A percentile compares a stretch with the other conserved stretches of the same genome.
Conservation (phyloP, 2,113 vertebrate species). For the Tylochromis polylepis region DNA sequence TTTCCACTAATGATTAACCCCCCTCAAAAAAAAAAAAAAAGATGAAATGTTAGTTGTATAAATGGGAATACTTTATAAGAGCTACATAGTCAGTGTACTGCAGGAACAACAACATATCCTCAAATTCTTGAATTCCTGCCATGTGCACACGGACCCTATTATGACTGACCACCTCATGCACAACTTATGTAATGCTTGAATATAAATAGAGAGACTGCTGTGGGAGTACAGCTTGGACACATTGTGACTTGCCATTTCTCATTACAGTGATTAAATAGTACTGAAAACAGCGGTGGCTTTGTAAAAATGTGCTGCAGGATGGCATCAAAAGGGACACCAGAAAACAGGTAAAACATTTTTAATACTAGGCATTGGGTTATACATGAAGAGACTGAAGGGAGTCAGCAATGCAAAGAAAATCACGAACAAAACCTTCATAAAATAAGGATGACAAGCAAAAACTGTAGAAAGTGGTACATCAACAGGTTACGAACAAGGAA, state of each 20-base stretch:
- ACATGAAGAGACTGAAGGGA: not conserved
- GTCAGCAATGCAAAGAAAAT: not conserved
- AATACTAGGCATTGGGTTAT: not conserved
- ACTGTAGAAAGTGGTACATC: not conserved
- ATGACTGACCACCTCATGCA: not conserved
- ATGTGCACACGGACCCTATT: not conserved
- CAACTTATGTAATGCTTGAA: conserved; percentile 1
- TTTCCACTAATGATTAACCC: not conserved
- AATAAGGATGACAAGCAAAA: not conserved
- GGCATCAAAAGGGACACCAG: not conserved
- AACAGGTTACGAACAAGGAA: not conserved
- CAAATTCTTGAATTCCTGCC: not conserved
- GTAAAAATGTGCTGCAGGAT: not conserved
- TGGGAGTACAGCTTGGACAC: conserved; percentile 10
- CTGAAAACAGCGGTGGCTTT: not conserved
- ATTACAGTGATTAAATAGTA: not conserved
- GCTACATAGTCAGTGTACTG: not conserved
- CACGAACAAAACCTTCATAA: not conserved
- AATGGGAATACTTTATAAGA: not conserved
- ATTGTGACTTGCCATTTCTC: not conserved
- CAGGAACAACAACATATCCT: not conserved
- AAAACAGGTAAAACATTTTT: not conserved
- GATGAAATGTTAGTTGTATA: not conserved
- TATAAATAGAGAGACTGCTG: conserved; percentile 15
- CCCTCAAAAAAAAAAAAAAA: not conserved